Evolutionary conservation across 2,113 vertebrate genomes (phyloP).

Genomic region (Muntiacus muntjak): DNA sequence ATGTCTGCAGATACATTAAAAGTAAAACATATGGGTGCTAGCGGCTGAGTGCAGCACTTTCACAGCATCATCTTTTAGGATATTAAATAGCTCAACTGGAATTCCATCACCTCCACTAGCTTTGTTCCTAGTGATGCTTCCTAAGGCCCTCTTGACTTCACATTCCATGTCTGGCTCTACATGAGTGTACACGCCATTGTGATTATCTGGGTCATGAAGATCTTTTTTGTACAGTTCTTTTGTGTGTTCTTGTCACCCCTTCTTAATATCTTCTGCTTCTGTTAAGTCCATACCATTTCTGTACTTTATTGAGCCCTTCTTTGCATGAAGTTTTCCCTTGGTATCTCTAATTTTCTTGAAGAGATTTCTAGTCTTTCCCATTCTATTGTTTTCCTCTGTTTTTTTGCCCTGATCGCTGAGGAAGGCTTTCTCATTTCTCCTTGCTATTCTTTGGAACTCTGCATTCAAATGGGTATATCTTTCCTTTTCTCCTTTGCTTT

Average conservation of each 20-base stretch:
- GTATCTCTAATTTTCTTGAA: not conserved
- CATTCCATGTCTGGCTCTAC: not conserved
- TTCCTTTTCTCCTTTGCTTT: not conserved
- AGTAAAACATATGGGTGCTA: not conserved
- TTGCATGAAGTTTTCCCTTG: not conserved
- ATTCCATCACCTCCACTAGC: not conserved
- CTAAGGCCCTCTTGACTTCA: not conserved
- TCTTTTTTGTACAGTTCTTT: not conserved
- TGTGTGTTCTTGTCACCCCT: not conserved
- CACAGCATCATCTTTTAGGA: not conserved
- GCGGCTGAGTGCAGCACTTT: not conserved
- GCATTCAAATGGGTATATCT: not conserved
- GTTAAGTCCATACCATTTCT: not conserved
- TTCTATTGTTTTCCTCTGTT: not conserved
- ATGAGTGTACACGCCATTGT: not conserved
- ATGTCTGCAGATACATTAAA: not conserved
- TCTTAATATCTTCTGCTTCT: not conserved
- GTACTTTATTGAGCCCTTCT: not conserved
- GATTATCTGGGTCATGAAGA: not conserved
- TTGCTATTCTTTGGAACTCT: not conserved
- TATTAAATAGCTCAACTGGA: not conserved
- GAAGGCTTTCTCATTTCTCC: not conserved
- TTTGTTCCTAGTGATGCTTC: not conserved
- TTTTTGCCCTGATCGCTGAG: not conserved
- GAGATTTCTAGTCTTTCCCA: not conserved